A percentile compares a stretch with the other conserved stretches of the same genome.
Conservation (phyloP, 2,797 vertebrate genomes). For the Falco novaeseelandiae region DNA sequence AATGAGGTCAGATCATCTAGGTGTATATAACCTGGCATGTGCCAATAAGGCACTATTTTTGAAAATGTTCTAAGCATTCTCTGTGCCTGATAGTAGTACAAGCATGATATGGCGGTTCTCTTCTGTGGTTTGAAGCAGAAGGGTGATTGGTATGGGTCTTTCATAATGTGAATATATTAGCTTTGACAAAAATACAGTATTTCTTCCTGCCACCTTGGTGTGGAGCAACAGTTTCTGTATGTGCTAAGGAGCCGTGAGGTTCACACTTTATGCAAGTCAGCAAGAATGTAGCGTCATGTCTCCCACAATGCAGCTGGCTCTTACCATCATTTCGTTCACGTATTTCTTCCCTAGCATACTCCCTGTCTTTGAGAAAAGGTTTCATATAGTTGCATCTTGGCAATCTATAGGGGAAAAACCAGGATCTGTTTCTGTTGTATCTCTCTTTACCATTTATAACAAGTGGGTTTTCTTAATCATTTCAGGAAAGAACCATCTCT, state of each 20-base stretch:
- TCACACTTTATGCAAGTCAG: background rate
- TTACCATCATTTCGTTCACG: background rate
- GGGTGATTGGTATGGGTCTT: background rate
- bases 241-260: background rate
- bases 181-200: background rate
- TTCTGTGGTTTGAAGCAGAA: background rate
- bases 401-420: rapidly evolving
- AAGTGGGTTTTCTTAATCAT: background rate
- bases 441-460: background rate
- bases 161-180: background rate
- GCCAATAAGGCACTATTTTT: background rate
- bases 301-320: background rate
- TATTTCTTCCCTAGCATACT: background rate
- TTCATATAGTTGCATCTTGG: background rate
- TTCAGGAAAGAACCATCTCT: constrained; percentile 76
- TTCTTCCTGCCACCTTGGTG: background rate
- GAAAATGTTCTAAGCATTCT: background rate
- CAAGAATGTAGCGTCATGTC: rapidly evolving
- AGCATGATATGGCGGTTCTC: background rate
- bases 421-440: background rate
- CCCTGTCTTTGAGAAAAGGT: background rate
- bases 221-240: background rate
- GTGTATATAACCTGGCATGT: background rate
- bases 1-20: background rate
- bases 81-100: background rate